phyloP scores from a whole-genome alignment of 2,888 invertebrate genomes.

The Calameuta filiformis region DNA sequence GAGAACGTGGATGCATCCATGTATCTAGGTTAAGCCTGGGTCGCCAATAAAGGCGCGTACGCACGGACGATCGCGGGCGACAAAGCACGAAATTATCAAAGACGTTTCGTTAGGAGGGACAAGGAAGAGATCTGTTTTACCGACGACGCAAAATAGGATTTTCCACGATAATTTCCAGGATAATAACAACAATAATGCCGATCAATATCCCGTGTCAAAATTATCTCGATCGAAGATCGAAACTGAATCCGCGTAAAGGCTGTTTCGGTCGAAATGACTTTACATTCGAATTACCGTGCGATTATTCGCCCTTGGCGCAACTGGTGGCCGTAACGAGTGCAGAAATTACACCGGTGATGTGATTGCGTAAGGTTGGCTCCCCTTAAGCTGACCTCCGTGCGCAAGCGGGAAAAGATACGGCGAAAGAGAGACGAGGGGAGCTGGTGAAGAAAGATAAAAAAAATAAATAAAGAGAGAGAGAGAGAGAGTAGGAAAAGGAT shows the following conservation, averaged over 20 bases:
- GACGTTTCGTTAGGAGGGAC: background rate
- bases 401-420: background rate
- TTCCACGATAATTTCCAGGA: no score
- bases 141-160: background rate
- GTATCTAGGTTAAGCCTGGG: background rate
- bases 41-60: background rate
- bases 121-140: background rate
- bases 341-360: constrained; percentile 14
- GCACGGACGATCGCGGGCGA: background rate
- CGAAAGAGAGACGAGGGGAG: background rate
- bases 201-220: background rate
- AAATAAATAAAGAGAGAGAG: background rate
- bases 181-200: background rate
- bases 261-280: background rate
- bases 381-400: constrained; percentile 27
- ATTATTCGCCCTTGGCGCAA: background rate
- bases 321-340: background rate
- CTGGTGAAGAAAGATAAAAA: background rate
- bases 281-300: background rate
- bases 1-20: background rate
- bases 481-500: background rate
- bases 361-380: constrained; percentile 43
- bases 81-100: background rate
- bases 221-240: background rate
- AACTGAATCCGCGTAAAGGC: background rate